A percentile compares a stretch with the other conserved stretches of the same genome.
Evolutionary conservation across 1,140 invertebrate genomes (phyloP).

Genomic region (Papilio polytes): DNA sequence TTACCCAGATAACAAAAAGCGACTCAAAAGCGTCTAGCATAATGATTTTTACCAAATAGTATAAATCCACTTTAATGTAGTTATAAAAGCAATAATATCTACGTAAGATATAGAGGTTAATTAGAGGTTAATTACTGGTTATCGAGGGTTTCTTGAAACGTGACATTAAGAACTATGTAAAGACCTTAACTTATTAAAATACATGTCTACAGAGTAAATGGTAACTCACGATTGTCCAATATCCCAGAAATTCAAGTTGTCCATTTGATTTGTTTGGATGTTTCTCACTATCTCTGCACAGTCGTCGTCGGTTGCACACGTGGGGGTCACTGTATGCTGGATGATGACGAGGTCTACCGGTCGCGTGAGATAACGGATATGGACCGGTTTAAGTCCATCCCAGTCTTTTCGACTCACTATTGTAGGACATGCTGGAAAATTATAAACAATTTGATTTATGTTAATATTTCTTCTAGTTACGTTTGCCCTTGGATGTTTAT

Average conservation of each 20-base stretch:
- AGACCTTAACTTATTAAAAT: too few species aligned
- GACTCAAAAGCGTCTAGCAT: too few species aligned
- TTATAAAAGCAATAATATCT: background rate
- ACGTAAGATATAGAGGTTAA: background rate
- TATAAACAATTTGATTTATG: background rate
- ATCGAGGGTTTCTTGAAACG: too few species aligned
- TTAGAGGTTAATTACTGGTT: too few species aligned
- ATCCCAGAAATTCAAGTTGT: slow-evolving; percentile 84
- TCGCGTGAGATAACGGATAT: slow-evolving; percentile 83
- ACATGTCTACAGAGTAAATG: background rate
- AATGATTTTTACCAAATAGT: too few species aligned
- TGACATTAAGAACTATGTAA: too few species aligned
- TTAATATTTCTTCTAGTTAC: too few species aligned
- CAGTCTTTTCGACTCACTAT: slow-evolving; percentile 65
- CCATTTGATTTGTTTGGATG: slow-evolving; percentile 87
- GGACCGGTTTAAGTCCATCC: slow-evolving; percentile 75
- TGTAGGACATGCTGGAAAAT: slow-evolving; percentile 52
- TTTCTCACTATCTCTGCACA: slow-evolving; percentile 81
- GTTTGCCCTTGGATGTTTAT: too few species aligned
- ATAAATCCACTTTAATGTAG: too few species aligned
- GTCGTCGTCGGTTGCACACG: slow-evolving; percentile 81
- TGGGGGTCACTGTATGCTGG: slow-evolving; percentile 87
- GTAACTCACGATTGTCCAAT: slow-evolving; percentile 86
- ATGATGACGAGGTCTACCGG: slow-evolving; percentile 87
- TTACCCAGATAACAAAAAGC: too few species aligned